A percentile compares a stretch with the other conserved stretches of the same genome.
Conservation (phyloP, 2,797 vertebrate species). For the Corythornis leucogaster region DNA sequence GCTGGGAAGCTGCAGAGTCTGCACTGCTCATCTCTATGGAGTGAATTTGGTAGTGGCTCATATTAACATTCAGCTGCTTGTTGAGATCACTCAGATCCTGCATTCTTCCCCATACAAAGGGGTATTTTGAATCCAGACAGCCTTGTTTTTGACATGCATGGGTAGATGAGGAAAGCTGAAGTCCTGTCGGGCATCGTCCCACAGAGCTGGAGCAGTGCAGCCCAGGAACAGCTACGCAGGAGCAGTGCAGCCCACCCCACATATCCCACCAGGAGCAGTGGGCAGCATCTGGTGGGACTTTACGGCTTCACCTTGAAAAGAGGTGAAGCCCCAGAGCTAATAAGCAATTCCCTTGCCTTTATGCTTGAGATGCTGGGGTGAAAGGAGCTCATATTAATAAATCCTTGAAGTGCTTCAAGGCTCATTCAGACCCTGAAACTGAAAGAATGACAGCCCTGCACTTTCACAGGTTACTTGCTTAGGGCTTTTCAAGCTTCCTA, state of each 20-base stretch:
- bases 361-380: not conserved
- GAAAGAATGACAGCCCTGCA: not conserved
- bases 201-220: fast-evolving
- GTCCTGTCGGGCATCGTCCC: not conserved
- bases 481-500: not conserved
- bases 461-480: not conserved
- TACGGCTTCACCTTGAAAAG: not conserved
- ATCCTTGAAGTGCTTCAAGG: not conserved
- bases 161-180: not conserved
- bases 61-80: not conserved
- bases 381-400: not conserved
- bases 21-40: fast-evolving
- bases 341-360: not conserved
- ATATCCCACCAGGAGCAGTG: too few species aligned
- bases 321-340: not conserved
- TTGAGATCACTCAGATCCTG: not conserved
- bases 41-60: not conserved
- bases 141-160: not conserved
- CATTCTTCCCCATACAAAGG: not conserved
- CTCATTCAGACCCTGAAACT: not conserved
- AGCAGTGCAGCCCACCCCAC: fast-evolving
- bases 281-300: not conserved
- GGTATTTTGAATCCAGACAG: not conserved
- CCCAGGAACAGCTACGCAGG: not conserved
- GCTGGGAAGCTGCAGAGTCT: not conserved